phyloP scores from a whole-genome alignment of 2,797 vertebrate species.

The Ctenopoma multispine region DNA sequence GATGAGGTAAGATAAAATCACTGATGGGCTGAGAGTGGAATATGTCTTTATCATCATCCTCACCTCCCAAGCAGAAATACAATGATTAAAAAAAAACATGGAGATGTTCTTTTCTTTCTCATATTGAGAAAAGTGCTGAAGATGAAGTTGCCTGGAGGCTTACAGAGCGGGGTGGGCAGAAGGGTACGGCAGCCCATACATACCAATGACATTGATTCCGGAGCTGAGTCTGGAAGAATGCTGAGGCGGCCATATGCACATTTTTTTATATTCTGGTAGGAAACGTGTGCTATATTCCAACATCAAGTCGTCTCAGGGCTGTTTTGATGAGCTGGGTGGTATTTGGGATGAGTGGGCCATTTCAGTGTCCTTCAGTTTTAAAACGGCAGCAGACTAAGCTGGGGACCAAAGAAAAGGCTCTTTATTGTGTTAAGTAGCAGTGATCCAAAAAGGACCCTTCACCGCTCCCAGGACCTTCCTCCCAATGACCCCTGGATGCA shows the following conservation, averaged over 20 bases:
- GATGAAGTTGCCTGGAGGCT: constrained; percentile 57
- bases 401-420: constrained; percentile 27
- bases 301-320: constrained; percentile 43
- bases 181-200: constrained; percentile 45
- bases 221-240: constrained; percentile 46
- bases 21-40: constrained; percentile 24
- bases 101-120: constrained; percentile 43
- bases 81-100: constrained; percentile 42
- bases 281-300: constrained; percentile 45
- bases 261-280: constrained; percentile 34
- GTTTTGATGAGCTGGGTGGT: constrained; percentile 63
- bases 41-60: constrained; percentile 24
- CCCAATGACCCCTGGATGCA: constrained; percentile 26
- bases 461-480: constrained; percentile 1
- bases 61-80: constrained; percentile 39
- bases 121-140: constrained; percentile 67
- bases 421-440: constrained; percentile 50
- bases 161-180: constrained; percentile 2
- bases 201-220: constrained; percentile 71
- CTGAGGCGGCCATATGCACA: constrained; percentile 60
- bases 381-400: constrained; percentile 24
- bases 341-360: constrained; percentile 65
- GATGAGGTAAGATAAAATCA: constrained; percentile 48
- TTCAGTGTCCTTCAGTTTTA: constrained; percentile 62
- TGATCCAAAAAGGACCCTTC: constrained; percentile 31